A percentile compares a stretch with the other conserved stretches of the same genome.
phyloP scores from a whole-genome alignment of 2,113 vertebrate genomes.

The Psittacula cyanocephala region DNA sequence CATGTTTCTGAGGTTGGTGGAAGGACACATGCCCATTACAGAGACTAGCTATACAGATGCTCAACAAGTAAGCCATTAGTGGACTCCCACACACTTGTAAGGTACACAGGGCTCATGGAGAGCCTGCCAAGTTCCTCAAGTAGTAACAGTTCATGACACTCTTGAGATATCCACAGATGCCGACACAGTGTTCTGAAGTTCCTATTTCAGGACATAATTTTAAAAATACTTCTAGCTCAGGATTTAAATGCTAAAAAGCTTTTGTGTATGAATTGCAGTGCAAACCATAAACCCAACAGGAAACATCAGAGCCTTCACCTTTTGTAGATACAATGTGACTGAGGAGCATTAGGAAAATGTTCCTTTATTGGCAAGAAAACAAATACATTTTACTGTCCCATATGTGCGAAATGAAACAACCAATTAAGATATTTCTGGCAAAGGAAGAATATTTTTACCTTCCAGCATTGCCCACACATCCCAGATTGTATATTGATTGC shows the following conservation, averaged over 20 bases:
- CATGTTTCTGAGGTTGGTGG: not conserved
- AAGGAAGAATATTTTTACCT: conserved; percentile 4
- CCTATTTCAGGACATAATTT: conserved; percentile 67
- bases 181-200: conserved; percentile 48
- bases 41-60: not conserved
- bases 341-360: not conserved
- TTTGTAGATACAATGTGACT: not conserved
- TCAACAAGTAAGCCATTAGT: not conserved
- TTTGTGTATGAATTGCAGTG: conserved; percentile 54
- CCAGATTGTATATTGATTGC: conserved; percentile 9
- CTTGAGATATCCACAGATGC: conserved; percentile 65
- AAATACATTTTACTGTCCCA: conserved; percentile 1
- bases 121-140: conserved; percentile 60
- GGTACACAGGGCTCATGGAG: conserved; percentile 12
- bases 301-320: conserved; percentile 44
- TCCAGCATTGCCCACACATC: conserved; percentile 30
- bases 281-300: conserved; percentile 51
- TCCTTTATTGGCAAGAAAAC: conserved; percentile 27
- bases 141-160: conserved; percentile 59
- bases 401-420: conserved; percentile 30
- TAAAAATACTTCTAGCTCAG: conserved; percentile 58
- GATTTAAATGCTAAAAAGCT: conserved; percentile 54
- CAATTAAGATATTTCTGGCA: conserved; percentile 22
- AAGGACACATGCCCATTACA: not conserved
- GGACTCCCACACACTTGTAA: conserved; percentile 37